These are phyloP conservation scores for Neogale vison DNA, from an alignment of 2,113 vertebrate genomes.

Conservation along the genomic window DNA sequence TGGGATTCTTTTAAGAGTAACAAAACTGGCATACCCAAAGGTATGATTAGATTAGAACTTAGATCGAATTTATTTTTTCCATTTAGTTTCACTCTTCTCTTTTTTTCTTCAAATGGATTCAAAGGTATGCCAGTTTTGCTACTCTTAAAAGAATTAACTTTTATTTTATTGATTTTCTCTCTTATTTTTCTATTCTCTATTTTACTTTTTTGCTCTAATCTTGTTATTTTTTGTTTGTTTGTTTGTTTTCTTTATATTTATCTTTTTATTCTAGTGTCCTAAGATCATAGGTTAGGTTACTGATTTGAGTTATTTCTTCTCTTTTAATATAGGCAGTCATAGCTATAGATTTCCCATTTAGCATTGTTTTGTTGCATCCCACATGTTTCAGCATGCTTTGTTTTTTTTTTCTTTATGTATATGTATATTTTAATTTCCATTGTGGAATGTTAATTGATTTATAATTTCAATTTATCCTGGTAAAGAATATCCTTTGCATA, in stretches of 20 bases:
- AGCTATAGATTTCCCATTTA: neutral
- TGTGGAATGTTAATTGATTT: no score
- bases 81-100: no score
- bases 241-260: neutral
- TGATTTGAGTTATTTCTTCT: neutral
- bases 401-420: neutral
- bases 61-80: no score
- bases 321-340: neutral
- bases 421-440: neutral
- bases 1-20: no score
- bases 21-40: no score
- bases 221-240: neutral
- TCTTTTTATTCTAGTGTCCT: fast-evolving
- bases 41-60: no score
- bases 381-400: neutral
- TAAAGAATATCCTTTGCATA: no score
- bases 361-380: neutral
- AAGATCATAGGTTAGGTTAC: neutral
- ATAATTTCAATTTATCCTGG: neutral
- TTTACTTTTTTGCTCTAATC: neutral
- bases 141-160: neutral
- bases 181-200: neutral
- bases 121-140: neutral
- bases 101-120: no score
- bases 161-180: neutral